Evolutionary conservation across 2,113 vertebrate species (phyloP).

Genomic region (Crotalus tigris): DNA sequence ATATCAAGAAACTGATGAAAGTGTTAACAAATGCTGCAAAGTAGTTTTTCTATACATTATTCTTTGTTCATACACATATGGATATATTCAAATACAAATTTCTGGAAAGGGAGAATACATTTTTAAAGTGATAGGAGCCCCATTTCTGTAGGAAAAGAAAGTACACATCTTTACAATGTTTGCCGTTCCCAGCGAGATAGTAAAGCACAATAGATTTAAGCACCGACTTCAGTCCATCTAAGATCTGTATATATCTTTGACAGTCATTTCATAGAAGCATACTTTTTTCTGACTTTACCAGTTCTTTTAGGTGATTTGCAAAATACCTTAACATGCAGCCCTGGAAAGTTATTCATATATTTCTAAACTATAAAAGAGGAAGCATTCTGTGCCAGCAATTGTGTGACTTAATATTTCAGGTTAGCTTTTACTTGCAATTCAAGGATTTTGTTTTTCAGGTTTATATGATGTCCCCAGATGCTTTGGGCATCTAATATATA

Average conservation of each 20-base stretch:
- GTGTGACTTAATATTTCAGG: neutral
- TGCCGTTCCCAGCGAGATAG: neutral
- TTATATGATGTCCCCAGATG: neutral
- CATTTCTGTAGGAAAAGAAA: neutral
- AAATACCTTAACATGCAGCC: neutral
- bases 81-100: neutral
- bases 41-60: neutral
- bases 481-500: neutral
- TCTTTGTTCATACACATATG: neutral
- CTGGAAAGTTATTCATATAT: neutral
- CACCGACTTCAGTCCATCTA: neutral
- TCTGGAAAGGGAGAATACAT: neutral
- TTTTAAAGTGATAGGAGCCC: neutral
- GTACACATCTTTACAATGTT: neutral
- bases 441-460: neutral
- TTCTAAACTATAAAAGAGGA: neutral
- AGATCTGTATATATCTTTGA: neutral
- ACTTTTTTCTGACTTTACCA: neutral
- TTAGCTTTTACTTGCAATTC: neutral
- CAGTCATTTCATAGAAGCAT: neutral
- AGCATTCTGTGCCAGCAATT: neutral
- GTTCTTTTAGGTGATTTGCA: neutral
- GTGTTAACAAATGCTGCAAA: neutral
- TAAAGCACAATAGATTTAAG: neutral
- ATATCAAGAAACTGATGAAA: neutral